Evolutionary conservation across 92 coral and sea anemone species (phyloP), one percentile per base, ranked within the genome.

Genomic region (Umimayanthus chanpuru): DNA sequence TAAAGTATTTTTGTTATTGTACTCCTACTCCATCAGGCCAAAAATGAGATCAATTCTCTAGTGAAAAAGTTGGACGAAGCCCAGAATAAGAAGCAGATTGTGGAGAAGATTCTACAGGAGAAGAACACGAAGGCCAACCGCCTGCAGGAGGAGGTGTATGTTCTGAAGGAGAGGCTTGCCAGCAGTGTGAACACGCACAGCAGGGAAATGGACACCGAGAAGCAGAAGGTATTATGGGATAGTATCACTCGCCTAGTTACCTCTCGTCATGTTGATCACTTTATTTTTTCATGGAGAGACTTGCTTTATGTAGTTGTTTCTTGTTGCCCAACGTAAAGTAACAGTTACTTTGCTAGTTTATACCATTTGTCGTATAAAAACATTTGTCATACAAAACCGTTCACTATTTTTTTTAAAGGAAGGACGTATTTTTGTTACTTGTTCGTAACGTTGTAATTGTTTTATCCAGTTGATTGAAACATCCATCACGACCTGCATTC

Each of bases 141-240:
- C 44, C 91, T 96, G 10, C 96, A 96, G 74, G 96, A 96, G 23
- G 99, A 96, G 71, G 95, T 96, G 26, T 83, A 84, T 30, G 89
- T 82, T 38, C 91, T 96, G 58, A 95, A 95, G 78, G 95, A 95
- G 53, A 94, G 94, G 73, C 93, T 95, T 44, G 90, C 96, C 44
- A 94, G 85, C 81, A 93, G 88, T n/a, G 94, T 93, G 81, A 91
- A 82, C 73, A 79, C 90, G 1, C 90, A 91, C 88, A 90, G 90
- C 56, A 88, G 98, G 85, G 99, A 96, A 77, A 85, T 96, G 20
- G 99, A 96, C 47, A 93, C 93, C 25, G 97, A 93, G 64, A 95
- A 88, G 80, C 97, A 95, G 76, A 96, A 94, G 96, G 99, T 96
- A 87, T 29, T 77, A n/a, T 68, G 70, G 61, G 39, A 78, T 47